Evolutionary conservation across 1,140 invertebrate genomes (phyloP).

Genomic region (Lepidurus apus): DNA sequence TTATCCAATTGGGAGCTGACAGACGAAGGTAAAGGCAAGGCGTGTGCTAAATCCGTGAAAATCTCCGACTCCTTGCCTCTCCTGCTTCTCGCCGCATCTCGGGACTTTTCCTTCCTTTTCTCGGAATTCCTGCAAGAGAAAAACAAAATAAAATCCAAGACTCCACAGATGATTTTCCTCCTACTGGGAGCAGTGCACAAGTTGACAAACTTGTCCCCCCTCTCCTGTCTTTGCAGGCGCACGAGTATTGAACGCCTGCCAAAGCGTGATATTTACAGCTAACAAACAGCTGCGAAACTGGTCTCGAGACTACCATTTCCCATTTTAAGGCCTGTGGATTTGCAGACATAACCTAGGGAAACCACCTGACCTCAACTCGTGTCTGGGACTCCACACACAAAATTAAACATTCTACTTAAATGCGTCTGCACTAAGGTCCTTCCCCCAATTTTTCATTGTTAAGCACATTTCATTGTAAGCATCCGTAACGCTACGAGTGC

Average conservation of each 20-base stretch:
- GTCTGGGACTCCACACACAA: too few species aligned
- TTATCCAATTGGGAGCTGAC: constrained; percentile 85
- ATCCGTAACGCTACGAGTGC: too few species aligned
- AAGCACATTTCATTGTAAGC: too few species aligned
- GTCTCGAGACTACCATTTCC: neutral
- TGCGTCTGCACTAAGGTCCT: too few species aligned
- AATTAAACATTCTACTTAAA: too few species aligned
- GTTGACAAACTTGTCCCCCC: neutral
- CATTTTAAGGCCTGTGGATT: neutral
- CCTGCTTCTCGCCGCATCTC: constrained; percentile 85
- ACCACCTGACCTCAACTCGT: neutral
- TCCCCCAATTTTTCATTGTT: too few species aligned
- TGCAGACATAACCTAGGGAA: neutral
- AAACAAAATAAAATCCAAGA: neutral
- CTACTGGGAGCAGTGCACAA: too few species aligned
- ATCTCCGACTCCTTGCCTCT: constrained; percentile 91
- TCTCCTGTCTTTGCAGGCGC: neutral
- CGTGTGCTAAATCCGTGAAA: constrained; percentile 76
- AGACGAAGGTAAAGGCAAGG: constrained; percentile 65
- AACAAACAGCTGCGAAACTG: neutral
- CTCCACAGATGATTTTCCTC: neutral
- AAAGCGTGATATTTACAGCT: neutral
- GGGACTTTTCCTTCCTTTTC: constrained; percentile 92
- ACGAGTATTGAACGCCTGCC: neutral
- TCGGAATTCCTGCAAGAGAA: constrained; percentile 76